A percentile compares a stretch with the other conserved stretches of the same genome.
These are phyloP conservation scores for Coenobita brevimanus DNA, from an alignment of 1,140 invertebrate species.

Conservation along the genomic window DNA sequence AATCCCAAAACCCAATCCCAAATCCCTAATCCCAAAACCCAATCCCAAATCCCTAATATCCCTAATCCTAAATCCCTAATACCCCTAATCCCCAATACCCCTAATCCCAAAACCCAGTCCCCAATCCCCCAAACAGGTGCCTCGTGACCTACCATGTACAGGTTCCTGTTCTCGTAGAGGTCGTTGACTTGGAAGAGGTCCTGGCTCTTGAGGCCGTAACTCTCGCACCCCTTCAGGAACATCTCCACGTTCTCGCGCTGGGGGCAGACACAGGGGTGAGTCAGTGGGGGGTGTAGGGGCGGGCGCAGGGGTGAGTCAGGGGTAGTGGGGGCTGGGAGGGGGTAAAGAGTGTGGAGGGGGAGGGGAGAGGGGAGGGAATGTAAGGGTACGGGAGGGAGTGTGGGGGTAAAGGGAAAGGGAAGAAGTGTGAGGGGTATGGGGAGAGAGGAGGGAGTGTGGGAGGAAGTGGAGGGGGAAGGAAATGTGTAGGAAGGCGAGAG, in stretches of 20 bases:
- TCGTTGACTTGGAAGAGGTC: conserved; percentile 82
- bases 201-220: conserved; percentile 78
- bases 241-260: conserved; percentile 81
- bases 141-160: conserved; percentile 77
- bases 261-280: not conserved
- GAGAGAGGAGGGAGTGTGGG: not conserved
- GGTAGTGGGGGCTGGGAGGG: not conserved
- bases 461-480: not conserved
- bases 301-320: not conserved
- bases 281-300: not conserved
- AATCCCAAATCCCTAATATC: too few relatives aligned
- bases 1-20: too few relatives aligned
- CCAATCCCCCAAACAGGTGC: too few relatives aligned
- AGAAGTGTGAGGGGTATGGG: not conserved
- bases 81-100: too few relatives aligned
- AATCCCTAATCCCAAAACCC: too few relatives aligned
- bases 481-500: not conserved
- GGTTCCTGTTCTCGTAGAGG: conserved; percentile 80
- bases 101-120: too few relatives aligned
- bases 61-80: too few relatives aligned
- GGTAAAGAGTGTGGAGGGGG: not conserved
- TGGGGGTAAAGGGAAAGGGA: too few relatives aligned
- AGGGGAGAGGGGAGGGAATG: not conserved
- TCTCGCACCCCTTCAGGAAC: conserved; percentile 79
- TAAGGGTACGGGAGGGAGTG: not conserved